Conservation (phyloP, 2,113 vertebrate species). For the Meleagris gallopavo region DNA sequence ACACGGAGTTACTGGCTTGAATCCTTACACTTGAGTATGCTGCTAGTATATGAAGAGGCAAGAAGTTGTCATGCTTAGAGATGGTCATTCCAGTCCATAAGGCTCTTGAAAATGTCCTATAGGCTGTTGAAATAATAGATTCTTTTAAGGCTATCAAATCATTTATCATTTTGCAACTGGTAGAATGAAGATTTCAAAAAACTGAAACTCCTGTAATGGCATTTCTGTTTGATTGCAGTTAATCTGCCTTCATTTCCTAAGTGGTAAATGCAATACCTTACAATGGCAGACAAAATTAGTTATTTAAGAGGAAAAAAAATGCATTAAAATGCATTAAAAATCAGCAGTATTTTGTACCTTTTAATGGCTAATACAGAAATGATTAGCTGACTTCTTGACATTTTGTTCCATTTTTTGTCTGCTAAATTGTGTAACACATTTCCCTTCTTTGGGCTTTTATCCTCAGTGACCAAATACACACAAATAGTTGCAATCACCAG, state of each 20-base stretch:
- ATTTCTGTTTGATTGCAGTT: constrained; percentile 44
- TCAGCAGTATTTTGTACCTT: not conserved
- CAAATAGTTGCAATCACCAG: constrained; percentile 36
- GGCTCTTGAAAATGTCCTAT: not conserved
- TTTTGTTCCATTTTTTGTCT: not conserved
- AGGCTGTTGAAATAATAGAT: not conserved
- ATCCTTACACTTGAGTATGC: not conserved
- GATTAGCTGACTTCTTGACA: constrained; percentile 17
- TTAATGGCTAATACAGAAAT: not conserved
- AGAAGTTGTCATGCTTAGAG: not conserved
- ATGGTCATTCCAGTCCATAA: not conserved
- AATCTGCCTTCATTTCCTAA: not conserved
- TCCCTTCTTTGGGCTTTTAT: constrained; percentile 15
- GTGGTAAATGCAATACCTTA: not conserved
- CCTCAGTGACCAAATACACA: constrained; percentile 4
- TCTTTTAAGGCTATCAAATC: not conserved
- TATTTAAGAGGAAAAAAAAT: not conserved
- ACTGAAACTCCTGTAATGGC: too few relatives aligned
- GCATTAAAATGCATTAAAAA: constrained; percentile 43
- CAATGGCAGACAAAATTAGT: not conserved
- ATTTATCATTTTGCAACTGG: not conserved
- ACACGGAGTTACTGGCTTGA: not conserved
- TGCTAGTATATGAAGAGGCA: not conserved
- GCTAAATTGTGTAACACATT: constrained; percentile 5
- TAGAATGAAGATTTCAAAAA: not conserved